Percentiles rank a stretch among this genome's conserved stretches.
Conservation (phyloP, 2,888 invertebrate species). For the Napeogenes inachia region DNA sequence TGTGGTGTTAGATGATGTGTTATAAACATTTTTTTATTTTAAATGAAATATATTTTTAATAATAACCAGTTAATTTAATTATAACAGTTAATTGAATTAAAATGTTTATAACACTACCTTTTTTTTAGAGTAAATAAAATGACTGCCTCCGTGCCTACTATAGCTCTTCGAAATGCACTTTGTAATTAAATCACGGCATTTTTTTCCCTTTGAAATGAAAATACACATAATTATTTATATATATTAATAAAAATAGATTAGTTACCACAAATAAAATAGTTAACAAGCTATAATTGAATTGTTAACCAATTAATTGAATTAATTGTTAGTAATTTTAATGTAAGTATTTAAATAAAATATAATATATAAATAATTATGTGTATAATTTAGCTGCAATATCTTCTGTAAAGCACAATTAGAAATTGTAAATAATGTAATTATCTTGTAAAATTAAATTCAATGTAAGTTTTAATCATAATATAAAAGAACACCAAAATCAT, state of each 20-base stretch:
- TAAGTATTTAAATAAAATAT: conserved; percentile 40
- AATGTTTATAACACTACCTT: conserved; percentile 4
- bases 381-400: conserved; percentile 38
- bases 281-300: background rate
- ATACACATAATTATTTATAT: conserved; percentile 10
- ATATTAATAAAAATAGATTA: background rate
- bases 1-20: conserved; percentile 27
- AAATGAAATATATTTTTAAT: background rate
- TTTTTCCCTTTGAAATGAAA: conserved; percentile 15
- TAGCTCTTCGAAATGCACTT: conserved; percentile 49
- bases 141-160: conserved; percentile 72
- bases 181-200: conserved; percentile 50
- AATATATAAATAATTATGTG: conserved; percentile 67
- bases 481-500: conserved; percentile 43
- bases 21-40: conserved; percentile 12
- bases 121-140: conserved; percentile 37
- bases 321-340: conserved; percentile 29
- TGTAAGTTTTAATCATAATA: conserved; percentile 25
- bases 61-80: background rate
- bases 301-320: background rate
- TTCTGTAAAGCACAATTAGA: conserved; percentile 1
- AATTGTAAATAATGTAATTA: conserved; percentile 27
- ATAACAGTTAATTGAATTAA: background rate
- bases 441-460: conserved; percentile 21
- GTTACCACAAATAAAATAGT: too few relatives aligned